These are phyloP conservation scores for Yponomeuta malinellus DNA, from an alignment of 2,888 invertebrate species.

Conservation along the genomic window DNA sequence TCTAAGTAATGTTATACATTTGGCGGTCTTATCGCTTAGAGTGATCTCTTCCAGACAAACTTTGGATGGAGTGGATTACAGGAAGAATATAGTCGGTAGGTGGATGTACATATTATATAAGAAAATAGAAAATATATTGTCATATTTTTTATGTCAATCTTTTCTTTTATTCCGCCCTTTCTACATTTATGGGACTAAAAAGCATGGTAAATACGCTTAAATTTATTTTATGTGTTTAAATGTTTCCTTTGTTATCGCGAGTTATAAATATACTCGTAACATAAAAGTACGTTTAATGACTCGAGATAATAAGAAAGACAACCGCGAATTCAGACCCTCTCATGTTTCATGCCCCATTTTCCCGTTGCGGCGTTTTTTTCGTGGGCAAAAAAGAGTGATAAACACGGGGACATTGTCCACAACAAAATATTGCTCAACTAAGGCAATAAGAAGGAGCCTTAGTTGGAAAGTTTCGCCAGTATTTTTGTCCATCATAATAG, in stretches of 20 bases:
- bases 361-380: background rate
- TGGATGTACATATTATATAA: too few relatives aligned
- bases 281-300: conserved; percentile 2
- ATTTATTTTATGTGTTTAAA: background rate
- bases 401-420: conserved; percentile 33
- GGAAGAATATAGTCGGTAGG: too few relatives aligned
- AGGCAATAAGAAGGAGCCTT: conserved; percentile 61
- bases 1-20: too few relatives aligned
- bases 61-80: too few relatives aligned
- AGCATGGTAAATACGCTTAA: too few relatives aligned
- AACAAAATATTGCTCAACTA: conserved; percentile 69
- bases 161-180: too few relatives aligned
- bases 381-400: background rate
- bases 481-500: conserved; percentile 69
- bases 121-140: too few relatives aligned
- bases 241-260: background rate
- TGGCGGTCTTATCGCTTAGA: too few relatives aligned
- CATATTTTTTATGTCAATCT: too few relatives aligned
- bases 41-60: too few relatives aligned
- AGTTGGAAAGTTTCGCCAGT: background rate
- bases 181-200: too few relatives aligned
- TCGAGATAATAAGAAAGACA: background rate
- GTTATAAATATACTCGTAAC: background rate
- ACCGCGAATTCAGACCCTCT: background rate
- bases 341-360: conserved; percentile 5